Evolutionary conservation across 2,113 vertebrate species (phyloP).

Genomic region (Ceyx margarethae): DNA sequence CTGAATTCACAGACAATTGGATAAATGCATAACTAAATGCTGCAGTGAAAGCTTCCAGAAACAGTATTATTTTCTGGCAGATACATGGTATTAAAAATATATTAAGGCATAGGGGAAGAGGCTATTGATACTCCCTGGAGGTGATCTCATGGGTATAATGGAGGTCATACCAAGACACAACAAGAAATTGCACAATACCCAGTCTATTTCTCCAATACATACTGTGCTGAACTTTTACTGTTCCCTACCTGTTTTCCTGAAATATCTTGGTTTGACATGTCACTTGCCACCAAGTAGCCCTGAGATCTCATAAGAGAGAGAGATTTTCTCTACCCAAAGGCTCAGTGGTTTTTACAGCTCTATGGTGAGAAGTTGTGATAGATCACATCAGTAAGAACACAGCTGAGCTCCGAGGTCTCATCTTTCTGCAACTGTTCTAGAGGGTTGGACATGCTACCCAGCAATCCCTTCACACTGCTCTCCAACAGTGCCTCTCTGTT

Average conservation of each 20-base stretch:
- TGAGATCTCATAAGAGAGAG: neutral
- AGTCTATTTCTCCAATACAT: neutral
- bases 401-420: neutral
- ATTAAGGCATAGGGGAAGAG: conserved; percentile 24
- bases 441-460: rapidly evolving
- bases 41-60: conserved; percentile 51
- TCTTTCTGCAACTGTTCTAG: neutral
- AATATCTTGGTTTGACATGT: neutral
- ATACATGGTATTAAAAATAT: conserved; percentile 57
- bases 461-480: neutral
- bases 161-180: conserved; percentile 31
- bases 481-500: neutral
- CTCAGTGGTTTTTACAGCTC: neutral
- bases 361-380: neutral
- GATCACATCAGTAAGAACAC: neutral
- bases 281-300: neutral
- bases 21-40: conserved; percentile 26
- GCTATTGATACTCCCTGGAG: conserved; percentile 35
- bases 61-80: conserved; percentile 45
- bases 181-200: conserved; percentile 29
- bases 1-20: neutral
- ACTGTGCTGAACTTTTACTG: neutral
- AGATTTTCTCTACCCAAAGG: neutral
- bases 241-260: neutral
- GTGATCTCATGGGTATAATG: conserved; percentile 37